These are phyloP conservation scores for Amphiura filiformis DNA, from an alignment of 35 echinoderm and acorn worm genomes.

Conservation along the genomic window DNA sequence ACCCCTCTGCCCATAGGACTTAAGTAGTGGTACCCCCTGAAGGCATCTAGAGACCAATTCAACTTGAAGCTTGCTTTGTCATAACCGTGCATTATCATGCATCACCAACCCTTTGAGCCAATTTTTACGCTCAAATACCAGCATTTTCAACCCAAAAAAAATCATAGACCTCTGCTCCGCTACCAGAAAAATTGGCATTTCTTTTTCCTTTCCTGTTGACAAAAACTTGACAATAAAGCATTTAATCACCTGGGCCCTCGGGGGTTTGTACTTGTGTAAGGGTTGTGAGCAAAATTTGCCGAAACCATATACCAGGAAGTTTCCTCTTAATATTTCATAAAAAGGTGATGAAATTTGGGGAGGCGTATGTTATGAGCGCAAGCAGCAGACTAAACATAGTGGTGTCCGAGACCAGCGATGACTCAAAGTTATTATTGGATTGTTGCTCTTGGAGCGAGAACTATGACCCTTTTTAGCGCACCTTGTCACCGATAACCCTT, in stretches of 20 bases:
- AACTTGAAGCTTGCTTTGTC: conserved; percentile 5
- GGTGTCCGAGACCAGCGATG: too few relatives aligned
- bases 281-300: not conserved
- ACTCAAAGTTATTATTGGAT: too few relatives aligned
- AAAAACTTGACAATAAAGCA: not conserved
- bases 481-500: too few relatives aligned
- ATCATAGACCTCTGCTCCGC: not conserved
- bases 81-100: not conserved
- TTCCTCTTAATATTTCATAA: too few relatives aligned
- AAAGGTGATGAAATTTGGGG: too few relatives aligned
- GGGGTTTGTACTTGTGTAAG: not conserved
- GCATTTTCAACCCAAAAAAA: not conserved
- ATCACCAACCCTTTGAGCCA: not conserved
- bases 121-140: conserved; percentile 1
- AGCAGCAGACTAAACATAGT: too few relatives aligned
- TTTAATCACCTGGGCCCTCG: not conserved
- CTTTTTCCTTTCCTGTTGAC: not conserved
- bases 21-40: not conserved
- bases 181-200: not conserved
- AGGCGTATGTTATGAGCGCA: too few relatives aligned
- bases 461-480: too few relatives aligned
- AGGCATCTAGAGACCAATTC: not conserved
- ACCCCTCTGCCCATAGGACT: not conserved
- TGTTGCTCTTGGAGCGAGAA: too few relatives aligned
- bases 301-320: too few relatives aligned